Evolutionary conservation across 2,113 vertebrate species (phyloP).

Genomic region (Grammomys surdaster): DNA sequence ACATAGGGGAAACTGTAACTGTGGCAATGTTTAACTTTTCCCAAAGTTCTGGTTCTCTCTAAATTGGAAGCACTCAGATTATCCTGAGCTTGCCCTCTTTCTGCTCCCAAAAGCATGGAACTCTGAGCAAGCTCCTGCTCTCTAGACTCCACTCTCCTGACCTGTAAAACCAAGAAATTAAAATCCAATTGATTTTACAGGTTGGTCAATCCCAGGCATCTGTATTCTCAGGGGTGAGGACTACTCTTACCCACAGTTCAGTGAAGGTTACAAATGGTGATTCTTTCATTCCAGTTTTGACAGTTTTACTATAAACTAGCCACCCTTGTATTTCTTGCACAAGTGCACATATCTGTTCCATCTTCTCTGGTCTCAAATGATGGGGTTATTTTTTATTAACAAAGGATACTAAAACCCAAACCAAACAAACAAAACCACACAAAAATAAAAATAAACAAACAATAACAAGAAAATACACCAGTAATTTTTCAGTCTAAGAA

Average conservation of each 20-base stretch:
- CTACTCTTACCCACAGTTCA: not conserved
- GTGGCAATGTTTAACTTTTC: not conserved
- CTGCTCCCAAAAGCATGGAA: not conserved
- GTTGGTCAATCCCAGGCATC: not conserved
- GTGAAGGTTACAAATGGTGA: not conserved
- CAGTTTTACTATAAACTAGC: not conserved
- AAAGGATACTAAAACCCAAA: not conserved
- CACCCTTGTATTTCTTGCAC: not conserved
- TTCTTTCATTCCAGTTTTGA: conserved; percentile 4
- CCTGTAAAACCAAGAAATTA: not conserved
- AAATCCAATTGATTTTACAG: not conserved
- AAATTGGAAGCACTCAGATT: not conserved
- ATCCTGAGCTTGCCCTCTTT: not conserved
- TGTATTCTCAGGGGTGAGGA: not conserved
- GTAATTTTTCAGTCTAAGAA: not conserved
- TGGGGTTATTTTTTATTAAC: not conserved
- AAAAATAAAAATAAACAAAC: not conserved
- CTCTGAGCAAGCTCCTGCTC: not conserved
- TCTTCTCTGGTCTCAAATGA: conserved; percentile 35
- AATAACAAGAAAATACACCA: not conserved
- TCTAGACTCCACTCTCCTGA: not conserved
- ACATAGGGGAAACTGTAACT: not conserved
- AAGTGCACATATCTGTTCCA: not conserved
- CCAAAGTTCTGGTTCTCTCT: not conserved
- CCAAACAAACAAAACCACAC: not conserved